phyloP scores from a whole-genome alignment of 2,888 invertebrate species.

The Bimastos eiseni region DNA sequence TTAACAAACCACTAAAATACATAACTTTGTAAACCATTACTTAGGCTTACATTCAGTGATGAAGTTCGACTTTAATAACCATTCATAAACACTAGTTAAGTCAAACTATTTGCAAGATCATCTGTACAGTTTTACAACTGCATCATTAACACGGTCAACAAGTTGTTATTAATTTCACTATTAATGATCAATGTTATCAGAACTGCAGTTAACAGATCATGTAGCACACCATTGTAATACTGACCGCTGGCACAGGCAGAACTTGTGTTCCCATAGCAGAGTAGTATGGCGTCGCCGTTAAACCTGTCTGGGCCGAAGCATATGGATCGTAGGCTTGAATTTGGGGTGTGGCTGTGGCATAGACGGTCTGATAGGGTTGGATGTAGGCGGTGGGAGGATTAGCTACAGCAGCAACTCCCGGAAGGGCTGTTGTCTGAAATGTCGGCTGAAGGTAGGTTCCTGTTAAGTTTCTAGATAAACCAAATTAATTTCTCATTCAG shows the following conservation, averaged over 20 bases:
- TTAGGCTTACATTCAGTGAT: no score
- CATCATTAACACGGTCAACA: background rate
- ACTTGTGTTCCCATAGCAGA: constrained; percentile 16
- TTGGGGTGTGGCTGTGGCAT: constrained; percentile 4
- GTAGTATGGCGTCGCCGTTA: background rate
- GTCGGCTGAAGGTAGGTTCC: constrained; percentile 7
- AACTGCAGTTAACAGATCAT: background rate
- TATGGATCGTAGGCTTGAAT: constrained; percentile 10
- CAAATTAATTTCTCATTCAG: background rate
- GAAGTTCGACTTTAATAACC: no score
- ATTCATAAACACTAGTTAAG: no score
- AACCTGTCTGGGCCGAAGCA: background rate
- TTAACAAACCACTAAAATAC: no score
- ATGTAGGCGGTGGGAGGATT: background rate
- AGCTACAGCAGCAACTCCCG: constrained; percentile 13
- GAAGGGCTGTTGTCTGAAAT: background rate
- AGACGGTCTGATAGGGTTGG: background rate
- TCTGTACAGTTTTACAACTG: no score
- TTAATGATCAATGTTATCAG: no score
- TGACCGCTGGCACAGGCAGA: background rate
- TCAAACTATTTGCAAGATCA: no score
- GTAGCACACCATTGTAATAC: background rate
- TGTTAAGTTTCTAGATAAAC: background rate
- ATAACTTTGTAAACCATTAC: no score
- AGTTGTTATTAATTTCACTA: background rate